phyloP scores from a whole-genome alignment of 2,797 vertebrate species.

The Cynodonichthys magdalenae region DNA sequence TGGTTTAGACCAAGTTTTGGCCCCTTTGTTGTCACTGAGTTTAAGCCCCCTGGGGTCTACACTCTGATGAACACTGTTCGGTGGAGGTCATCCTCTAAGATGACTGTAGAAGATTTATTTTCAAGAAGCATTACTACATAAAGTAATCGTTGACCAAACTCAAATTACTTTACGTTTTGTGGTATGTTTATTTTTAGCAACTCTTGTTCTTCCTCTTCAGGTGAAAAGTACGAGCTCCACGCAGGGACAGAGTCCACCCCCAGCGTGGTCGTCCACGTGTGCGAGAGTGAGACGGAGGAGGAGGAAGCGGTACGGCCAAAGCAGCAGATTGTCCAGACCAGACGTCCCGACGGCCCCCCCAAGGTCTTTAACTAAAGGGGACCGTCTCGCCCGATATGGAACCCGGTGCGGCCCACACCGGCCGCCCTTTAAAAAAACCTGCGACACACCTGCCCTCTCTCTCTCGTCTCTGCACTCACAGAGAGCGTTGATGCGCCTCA shows the following conservation, averaged over 20 bases:
- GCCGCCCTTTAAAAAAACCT: slow-evolving; percentile 58
- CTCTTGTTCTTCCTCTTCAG: slow-evolving; percentile 60
- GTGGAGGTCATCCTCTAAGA: too few species aligned
- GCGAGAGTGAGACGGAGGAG: slow-evolving; percentile 91
- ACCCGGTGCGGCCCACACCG: slow-evolving; percentile 46
- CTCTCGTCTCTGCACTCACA: slow-evolving; percentile 78
- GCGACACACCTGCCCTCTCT: slow-evolving; percentile 75
- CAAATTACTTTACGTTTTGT: too few species aligned
- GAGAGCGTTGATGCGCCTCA: slow-evolving; percentile 80
- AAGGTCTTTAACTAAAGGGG: slow-evolving; percentile 80
- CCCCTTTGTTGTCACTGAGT: too few species aligned
- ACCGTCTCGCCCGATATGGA: slow-evolving; percentile 11
- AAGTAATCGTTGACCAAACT: too few species aligned
- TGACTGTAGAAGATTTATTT: too few species aligned
- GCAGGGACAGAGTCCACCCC: slow-evolving; percentile 97
- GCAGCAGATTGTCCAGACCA: slow-evolving; percentile 94
- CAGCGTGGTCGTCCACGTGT: slow-evolving; percentile 97
- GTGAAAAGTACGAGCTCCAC: slow-evolving; percentile 96
- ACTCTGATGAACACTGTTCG: too few species aligned
- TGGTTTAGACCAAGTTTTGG: too few species aligned
- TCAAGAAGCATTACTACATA: too few species aligned
- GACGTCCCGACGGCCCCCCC: slow-evolving; percentile 87
- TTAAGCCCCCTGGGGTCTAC: too few species aligned
- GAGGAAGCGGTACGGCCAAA: slow-evolving; percentile 90
- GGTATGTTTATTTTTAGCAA: background rate